Percentiles rank a stretch among this genome's conserved stretches.
phyloP scores from a whole-genome alignment of 2,113 vertebrate genomes.

The Prietella phreatophila region DNA sequence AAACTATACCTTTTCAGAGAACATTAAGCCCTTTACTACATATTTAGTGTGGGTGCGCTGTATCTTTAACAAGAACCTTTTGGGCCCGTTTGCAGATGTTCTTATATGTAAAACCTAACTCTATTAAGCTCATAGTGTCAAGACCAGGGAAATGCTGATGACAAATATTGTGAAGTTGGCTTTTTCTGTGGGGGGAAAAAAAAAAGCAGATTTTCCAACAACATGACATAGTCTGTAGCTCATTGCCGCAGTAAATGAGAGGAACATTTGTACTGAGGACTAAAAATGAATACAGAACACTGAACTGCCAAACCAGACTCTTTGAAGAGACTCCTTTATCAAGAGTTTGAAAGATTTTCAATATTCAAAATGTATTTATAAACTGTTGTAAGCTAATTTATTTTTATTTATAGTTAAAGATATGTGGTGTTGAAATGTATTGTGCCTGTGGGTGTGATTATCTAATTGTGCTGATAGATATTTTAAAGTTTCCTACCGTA shows the following conservation, averaged over 20 bases:
- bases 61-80: slow-evolving; percentile 92
- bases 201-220: background rate
- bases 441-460: slow-evolving; percentile 46
- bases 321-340: background rate
- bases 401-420: slow-evolving; percentile 61
- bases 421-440: slow-evolving; percentile 55
- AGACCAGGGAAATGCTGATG: slow-evolving; percentile 21
- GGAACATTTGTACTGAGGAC: slow-evolving; percentile 28
- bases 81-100: slow-evolving; percentile 96
- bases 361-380: slow-evolving; percentile 66
- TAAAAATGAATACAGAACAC: slow-evolving; percentile 27
- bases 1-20: slow-evolving; percentile 97
- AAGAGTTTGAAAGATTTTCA: slow-evolving; percentile 40
- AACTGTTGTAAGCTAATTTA: slow-evolving; percentile 53
- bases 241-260: slow-evolving; percentile 12
- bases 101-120: slow-evolving; percentile 88
- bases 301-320: slow-evolving; percentile 28
- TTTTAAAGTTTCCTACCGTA: slow-evolving; percentile 43
- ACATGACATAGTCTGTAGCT: background rate
- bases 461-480: slow-evolving; percentile 52
- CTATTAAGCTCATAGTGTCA: slow-evolving; percentile 19
- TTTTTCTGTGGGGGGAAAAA: background rate
- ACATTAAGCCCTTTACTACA: slow-evolving; percentile 95
- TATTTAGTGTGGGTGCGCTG: slow-evolving; percentile 98
- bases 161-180: slow-evolving; percentile 9